Evolutionary conservation across 2,888 invertebrate species (phyloP), one percentile per base, ranked within the genome.

Genomic region (Mimumesa dahlbomi): DNA sequence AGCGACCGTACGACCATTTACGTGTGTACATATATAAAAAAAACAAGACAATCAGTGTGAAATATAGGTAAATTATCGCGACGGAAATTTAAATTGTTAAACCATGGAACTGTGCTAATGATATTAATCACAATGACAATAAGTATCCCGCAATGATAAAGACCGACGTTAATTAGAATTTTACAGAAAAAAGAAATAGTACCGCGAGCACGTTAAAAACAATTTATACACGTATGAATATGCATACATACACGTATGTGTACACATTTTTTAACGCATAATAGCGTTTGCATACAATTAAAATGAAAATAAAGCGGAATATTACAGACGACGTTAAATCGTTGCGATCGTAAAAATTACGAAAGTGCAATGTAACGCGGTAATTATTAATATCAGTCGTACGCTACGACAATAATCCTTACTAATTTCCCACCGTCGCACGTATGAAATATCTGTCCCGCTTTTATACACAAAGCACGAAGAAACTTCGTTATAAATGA

Each of bases 71-170:
- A 36, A 21, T 49, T 29, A 29, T 46, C 46, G 0, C 9, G 2
- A n/a, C 9, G 6, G 22, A 29, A 46, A 16, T 14, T 40, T 4
- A 16, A 40, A 4, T 16, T 4, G 16, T 16, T 14, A 14, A 40
- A 40, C 38, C 16, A 13, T 36, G 4, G n/a, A 36, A 36, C n/a
- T 36, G n/a, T n/a, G 36, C n/a, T 13, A 36, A 36, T 36, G n/a
- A 36, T 9, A 29, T 9, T 29, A 34, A 34, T n/a, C n/a, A 25
- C 34, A 2, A 11, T 14, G 9, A 5, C 16, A 40, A 40, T 22
- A n/a, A 22, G 11, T 43, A 43, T 42, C 18, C 18, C 42, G 22
- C 43, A 22, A 11, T 43, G 21, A n/a, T 43, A 43, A 19, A 21
- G 43, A n/a, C 13, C 22, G 13, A n/a, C 16, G 38, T 40, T 14